Evolutionary conservation across 2,888 invertebrate genomes (phyloP).

Genomic region (Noctua pronuba): DNA sequence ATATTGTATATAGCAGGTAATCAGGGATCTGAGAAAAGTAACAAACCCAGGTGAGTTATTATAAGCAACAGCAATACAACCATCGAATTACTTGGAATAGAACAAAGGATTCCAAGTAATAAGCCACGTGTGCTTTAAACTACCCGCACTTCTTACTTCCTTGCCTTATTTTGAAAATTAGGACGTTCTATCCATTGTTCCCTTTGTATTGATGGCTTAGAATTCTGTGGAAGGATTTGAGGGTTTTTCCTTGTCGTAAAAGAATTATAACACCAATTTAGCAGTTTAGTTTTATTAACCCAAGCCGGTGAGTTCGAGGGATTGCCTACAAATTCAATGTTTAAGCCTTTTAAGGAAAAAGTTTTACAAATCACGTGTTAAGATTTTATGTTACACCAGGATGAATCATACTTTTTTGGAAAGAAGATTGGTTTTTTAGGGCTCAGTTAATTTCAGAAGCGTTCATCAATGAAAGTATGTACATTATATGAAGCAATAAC

Average conservation of each 20-base stretch:
- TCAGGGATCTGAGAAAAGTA: not conserved
- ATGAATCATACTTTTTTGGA: conserved; percentile 35
- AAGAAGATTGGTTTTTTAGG: too few relatives aligned
- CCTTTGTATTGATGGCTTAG: not conserved
- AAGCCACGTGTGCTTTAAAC: not conserved
- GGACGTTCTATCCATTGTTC: not conserved
- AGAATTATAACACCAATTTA: not conserved
- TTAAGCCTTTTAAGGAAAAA: conserved; percentile 32
- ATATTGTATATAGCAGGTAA: not conserved
- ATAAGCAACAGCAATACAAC: not conserved
- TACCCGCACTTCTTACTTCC: not conserved
- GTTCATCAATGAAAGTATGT: too few relatives aligned
- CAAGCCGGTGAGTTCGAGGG: not conserved
- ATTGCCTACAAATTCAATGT: not conserved
- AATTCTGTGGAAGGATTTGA: not conserved
- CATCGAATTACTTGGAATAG: not conserved
- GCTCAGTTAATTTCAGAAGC: too few relatives aligned
- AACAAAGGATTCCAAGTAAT: conserved; percentile 4
- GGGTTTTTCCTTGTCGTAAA: not conserved
- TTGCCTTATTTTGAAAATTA: not conserved
- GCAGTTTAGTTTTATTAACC: not conserved
- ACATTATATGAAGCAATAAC: too few relatives aligned
- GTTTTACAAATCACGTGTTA: conserved; percentile 6
- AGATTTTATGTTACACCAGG: conserved; percentile 9
- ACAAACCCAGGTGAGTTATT: not conserved